Percentiles rank a stretch among this genome's conserved stretches.
Evolutionary conservation across 1,140 invertebrate species (phyloP).

Genomic region (Oedothorax gibbosus): DNA sequence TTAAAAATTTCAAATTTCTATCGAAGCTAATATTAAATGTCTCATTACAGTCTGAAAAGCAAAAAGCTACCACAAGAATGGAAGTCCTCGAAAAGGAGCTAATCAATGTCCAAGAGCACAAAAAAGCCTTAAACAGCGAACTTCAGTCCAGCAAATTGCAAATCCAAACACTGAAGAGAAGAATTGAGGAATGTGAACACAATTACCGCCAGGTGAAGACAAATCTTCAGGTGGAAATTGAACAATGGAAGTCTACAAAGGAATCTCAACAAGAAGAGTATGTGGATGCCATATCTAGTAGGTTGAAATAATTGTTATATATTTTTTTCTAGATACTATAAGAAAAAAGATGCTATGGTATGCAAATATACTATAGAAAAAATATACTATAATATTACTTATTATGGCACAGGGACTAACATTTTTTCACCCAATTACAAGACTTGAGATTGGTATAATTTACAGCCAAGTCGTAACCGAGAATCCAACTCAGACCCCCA

Average conservation of each 20-base stretch:
- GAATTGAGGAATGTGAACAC: slow-evolving; percentile 34
- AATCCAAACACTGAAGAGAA: slow-evolving; percentile 5
- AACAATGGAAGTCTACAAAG: slow-evolving; percentile 18
- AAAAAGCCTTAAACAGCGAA: slow-evolving; percentile 43
- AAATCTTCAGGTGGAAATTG: slow-evolving; percentile 34
- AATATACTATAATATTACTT: too few relatives aligned
- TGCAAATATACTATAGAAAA: too few relatives aligned
- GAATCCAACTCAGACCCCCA: too few relatives aligned
- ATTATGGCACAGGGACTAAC: too few relatives aligned
- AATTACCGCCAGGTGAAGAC: slow-evolving; percentile 9
- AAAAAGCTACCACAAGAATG: slow-evolving; percentile 7
- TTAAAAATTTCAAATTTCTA: too few relatives aligned
- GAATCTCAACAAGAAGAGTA: slow-evolving; percentile 39
- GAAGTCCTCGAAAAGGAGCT: slow-evolving; percentile 45
- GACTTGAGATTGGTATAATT: too few relatives aligned
- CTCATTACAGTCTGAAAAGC: slow-evolving; percentile 35
- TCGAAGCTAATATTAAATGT: too few relatives aligned
- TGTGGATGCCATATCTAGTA: slow-evolving; percentile 46
- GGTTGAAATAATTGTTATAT: not conserved
- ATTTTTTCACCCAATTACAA: too few relatives aligned
- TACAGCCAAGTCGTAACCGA: too few relatives aligned
- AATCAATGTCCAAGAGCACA: slow-evolving; percentile 39
- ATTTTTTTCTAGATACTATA: not conserved
- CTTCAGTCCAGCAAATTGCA: slow-evolving; percentile 11
- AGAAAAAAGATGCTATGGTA: not conserved